phyloP scores from a whole-genome alignment of 2,888 invertebrate genomes.

The Tinea pellionella region DNA sequence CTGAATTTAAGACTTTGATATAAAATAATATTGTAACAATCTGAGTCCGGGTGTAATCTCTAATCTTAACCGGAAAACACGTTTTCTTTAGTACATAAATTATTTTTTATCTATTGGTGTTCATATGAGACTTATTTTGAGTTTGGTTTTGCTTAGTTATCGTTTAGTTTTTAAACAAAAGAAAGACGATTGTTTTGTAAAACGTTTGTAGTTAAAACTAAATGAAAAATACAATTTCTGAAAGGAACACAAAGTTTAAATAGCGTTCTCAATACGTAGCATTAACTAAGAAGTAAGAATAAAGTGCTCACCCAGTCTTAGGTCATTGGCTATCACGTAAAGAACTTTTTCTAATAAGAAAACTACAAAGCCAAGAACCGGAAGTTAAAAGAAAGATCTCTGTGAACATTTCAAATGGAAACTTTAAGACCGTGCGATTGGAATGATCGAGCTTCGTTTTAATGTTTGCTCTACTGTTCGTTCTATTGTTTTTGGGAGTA shows the following conservation, averaged over 20 bases:
- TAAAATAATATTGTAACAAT: too few relatives aligned
- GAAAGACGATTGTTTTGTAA: too few relatives aligned
- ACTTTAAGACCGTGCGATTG: slow-evolving; percentile 40
- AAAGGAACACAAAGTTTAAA: background rate
- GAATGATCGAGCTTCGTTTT: slow-evolving; percentile 36
- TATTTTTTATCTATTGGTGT: too few relatives aligned
- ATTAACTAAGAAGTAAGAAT: background rate
- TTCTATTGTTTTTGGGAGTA: slow-evolving; percentile 1
- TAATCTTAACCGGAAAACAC: too few relatives aligned
- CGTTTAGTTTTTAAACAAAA: too few relatives aligned
- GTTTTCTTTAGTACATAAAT: too few relatives aligned
- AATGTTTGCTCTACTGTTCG: slow-evolving; percentile 26
- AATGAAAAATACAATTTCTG: background rate
- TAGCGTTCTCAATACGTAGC: background rate
- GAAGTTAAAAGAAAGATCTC: slow-evolving; percentile 51
- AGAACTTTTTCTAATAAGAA: slow-evolving; percentile 18
- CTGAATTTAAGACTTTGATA: background rate
- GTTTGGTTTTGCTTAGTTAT: too few relatives aligned
- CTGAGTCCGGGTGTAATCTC: too few relatives aligned
- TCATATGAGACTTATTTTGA: too few relatives aligned
- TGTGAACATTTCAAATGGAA: slow-evolving; percentile 43
- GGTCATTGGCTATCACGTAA: slow-evolving; percentile 10
- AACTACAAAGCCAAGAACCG: slow-evolving; percentile 48
- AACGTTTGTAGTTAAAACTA: background rate
- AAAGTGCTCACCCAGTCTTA: slow-evolving; percentile 1